Conservation (phyloP, 2,888 invertebrate genomes). For the Unio pictorum region DNA sequence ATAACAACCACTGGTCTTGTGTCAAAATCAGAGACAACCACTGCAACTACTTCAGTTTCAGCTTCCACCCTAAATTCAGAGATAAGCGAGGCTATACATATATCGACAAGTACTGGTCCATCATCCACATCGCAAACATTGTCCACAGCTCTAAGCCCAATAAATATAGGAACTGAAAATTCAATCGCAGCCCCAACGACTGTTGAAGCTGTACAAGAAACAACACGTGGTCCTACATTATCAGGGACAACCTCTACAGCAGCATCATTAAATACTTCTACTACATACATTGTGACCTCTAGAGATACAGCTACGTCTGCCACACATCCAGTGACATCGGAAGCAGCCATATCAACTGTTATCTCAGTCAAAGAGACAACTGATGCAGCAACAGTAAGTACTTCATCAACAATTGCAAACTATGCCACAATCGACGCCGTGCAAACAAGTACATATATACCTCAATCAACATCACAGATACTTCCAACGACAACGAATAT, state of each 20-base stretch:
- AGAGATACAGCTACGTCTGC: background rate
- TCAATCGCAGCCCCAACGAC: background rate
- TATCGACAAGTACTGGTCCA: background rate
- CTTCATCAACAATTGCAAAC: background rate
- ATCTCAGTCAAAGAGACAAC: background rate
- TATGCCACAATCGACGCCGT: no score
- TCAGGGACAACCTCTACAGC: no score
- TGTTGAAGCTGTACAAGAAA: no score
- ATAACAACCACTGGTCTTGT: background rate
- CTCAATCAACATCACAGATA: constrained; percentile 1
- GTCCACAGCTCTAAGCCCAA: background rate
- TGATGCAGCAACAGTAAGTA: background rate
- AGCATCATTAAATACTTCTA: no score
- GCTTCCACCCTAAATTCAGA: background rate
- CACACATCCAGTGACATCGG: constrained; percentile 1
- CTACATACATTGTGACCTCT: no score
- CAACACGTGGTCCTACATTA: no score
- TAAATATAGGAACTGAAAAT: background rate
- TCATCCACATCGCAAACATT: background rate
- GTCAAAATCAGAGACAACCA: background rate
- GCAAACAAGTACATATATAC: no score
- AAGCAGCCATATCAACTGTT: constrained; percentile 4
- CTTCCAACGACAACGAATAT: background rate
- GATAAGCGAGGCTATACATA: background rate
- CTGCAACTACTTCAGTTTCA: background rate